Evolutionary conservation across 2,113 vertebrate species (phyloP), one percentile per base, ranked within the genome.

Genomic region (Psilopsiagon aurifrons): DNA sequence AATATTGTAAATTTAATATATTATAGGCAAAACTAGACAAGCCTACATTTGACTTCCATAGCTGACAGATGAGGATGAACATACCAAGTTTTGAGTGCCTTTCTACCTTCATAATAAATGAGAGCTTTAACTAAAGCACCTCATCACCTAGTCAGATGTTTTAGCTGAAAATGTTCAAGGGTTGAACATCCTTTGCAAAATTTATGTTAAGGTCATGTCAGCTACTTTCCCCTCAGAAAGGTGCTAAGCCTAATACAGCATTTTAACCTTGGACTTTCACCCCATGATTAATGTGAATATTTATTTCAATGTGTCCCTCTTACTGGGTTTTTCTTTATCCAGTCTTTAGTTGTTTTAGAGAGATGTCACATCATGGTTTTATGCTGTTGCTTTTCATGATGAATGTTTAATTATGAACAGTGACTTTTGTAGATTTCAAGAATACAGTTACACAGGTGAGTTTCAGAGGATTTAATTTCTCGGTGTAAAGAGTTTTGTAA

Each of bases 271-370:
- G 97, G 97, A 97, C 97, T 97, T 97, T 97, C 93, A 97, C 97
- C 97, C 97, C 92, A 93, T 93, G 96, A 97, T 96, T 97, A 98
- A 98, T 98, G 98, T 98, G 98, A 98, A 98, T 98, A 98, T 98
- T 98, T 98, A 98, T 98, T 97, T 97, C 97, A 92, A 10, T 44
- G 51, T 79, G 79, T 88, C 97, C 97, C 94, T 95, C 79, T 96
- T 95, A 90, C 88, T 95, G 95, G 84, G 55, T 92, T 96, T 95
- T 95, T 96, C 70, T 96, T 97, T 85, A 88, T 94, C 92, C 81
- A 94, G 95, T 92, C 92, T 97, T 91, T 94, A 96, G 93, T 92
- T 94, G 90, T 95, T 96, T 94, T 92, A 91, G 96, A 90, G 92
- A 93, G 89, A 86, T 82, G 85, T 94, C 96, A 95, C 92, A 90